These are phyloP conservation scores for Setipinna tenuifilis DNA, from an alignment of 2,797 vertebrate species.

Conservation along the genomic window DNA sequence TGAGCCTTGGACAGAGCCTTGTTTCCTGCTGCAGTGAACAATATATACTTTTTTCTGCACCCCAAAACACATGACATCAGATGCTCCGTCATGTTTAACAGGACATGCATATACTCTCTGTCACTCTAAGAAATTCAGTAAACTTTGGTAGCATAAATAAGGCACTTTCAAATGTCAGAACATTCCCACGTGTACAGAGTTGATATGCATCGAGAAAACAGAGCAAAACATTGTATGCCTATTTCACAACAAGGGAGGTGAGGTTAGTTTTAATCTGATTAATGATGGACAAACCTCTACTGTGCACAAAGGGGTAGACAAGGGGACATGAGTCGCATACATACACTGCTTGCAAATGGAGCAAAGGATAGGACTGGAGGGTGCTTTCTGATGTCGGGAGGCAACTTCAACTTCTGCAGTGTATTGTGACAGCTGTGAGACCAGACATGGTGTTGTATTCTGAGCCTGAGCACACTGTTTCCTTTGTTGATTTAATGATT, in stretches of 20 bases:
- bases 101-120: too few relatives aligned
- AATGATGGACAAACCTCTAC: too few relatives aligned
- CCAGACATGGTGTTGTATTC: constrained; percentile 1
- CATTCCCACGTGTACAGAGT: neutral
- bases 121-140: neutral
- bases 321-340: too few relatives aligned
- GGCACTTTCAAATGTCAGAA: neutral
- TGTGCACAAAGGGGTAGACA: too few relatives aligned
- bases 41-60: neutral
- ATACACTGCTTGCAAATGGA: too few relatives aligned
- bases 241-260: too few relatives aligned
- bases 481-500: too few relatives aligned
- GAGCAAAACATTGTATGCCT: neutral
- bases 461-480: constrained; percentile 49
- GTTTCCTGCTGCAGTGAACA: neutral
- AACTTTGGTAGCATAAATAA: neutral
- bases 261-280: neutral
- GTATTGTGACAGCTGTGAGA: too few relatives aligned
- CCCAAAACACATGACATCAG: neutral
- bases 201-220: neutral
- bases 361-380: too few relatives aligned
- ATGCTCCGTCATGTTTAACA: neutral
- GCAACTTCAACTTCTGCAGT: too few relatives aligned
- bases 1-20: neutral
- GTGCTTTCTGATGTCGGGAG: too few relatives aligned